Evolutionary conservation across 2,888 invertebrate genomes (phyloP).

Genomic region (Mellilla xanthometata): DNA sequence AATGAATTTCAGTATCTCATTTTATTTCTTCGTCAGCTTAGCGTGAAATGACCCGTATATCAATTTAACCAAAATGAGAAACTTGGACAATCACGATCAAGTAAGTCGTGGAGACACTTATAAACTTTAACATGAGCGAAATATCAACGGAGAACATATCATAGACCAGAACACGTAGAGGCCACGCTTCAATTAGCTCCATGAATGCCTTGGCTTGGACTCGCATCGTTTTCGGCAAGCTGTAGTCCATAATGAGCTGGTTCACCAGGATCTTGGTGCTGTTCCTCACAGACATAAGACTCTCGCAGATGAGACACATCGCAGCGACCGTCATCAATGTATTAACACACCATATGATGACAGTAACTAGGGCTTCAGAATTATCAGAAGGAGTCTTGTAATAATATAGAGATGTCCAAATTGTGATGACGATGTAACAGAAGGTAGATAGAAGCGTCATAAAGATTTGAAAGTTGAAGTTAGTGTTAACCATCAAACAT

Average conservation of each 20-base stretch:
- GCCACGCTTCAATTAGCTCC: constrained; percentile 58
- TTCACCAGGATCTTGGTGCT: constrained; percentile 52
- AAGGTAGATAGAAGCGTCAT: constrained; percentile 57
- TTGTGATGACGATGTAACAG: constrained; percentile 48
- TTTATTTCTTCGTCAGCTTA: no score
- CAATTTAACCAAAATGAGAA: constrained; percentile 47
- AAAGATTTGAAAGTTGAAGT: constrained; percentile 59
- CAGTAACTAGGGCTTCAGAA: constrained; percentile 38
- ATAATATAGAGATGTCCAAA: constrained; percentile 52
- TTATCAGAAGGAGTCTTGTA: constrained; percentile 38
- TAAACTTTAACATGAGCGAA: constrained; percentile 59
- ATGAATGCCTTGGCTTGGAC: constrained; percentile 61
- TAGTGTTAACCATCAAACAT: constrained; percentile 46
- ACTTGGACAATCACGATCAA: constrained; percentile 64
- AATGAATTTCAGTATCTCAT: no score
- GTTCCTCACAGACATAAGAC: constrained; percentile 42
- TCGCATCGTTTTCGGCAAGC: constrained; percentile 51
- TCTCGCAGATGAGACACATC: constrained; percentile 53
- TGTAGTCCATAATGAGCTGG: constrained; percentile 60
- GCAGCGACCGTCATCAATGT: constrained; percentile 44
- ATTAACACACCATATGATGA: constrained; percentile 46
- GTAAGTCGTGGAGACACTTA: constrained; percentile 63
- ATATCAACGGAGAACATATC: constrained; percentile 64
- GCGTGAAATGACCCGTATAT: no score
- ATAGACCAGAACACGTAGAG: constrained; percentile 48